Percentiles rank a stretch among this genome's conserved stretches.
Evolutionary conservation across 2,113 vertebrate species (phyloP).

Genomic region (Phodopus roborovskii): DNA sequence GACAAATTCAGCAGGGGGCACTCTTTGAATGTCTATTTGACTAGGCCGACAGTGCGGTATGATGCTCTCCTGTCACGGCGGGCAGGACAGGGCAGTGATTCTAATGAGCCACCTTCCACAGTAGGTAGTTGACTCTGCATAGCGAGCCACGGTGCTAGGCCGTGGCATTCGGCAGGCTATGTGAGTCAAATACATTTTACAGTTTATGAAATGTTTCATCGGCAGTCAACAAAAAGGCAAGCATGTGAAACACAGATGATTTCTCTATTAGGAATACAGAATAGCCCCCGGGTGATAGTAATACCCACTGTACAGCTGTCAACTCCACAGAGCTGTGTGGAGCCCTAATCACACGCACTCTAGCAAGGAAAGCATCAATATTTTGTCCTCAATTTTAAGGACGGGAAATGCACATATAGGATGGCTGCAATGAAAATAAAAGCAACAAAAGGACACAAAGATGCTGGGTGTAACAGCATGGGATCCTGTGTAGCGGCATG

Average conservation of each 20-base stretch:
- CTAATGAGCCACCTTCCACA: too few relatives aligned
- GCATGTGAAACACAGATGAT: not conserved
- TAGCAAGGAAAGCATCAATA: not conserved
- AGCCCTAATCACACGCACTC: not conserved
- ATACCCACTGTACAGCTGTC: not conserved
- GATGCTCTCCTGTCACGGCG: fast-evolving
- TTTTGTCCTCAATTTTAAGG: not conserved
- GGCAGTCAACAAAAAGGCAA: not conserved
- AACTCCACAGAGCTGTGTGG: not conserved
- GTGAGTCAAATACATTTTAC: not conserved
- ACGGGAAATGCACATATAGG: not conserved
- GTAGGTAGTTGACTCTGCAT: too few relatives aligned
- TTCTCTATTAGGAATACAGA: not conserved
- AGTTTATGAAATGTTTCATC: not conserved
- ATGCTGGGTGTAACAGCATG: too few relatives aligned
- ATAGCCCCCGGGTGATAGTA: not conserved
- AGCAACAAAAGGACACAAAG: not conserved
- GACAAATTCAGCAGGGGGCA: not conserved
- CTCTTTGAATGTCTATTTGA: not conserved
- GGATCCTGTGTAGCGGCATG: too few relatives aligned
- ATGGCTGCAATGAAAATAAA: not conserved
- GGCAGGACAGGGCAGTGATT: not conserved
- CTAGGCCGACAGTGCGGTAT: not conserved
- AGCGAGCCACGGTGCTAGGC: not conserved
- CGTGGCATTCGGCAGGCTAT: not conserved